Conservation (phyloP, 2,888 invertebrate species). For the Trachelus tabidus region DNA sequence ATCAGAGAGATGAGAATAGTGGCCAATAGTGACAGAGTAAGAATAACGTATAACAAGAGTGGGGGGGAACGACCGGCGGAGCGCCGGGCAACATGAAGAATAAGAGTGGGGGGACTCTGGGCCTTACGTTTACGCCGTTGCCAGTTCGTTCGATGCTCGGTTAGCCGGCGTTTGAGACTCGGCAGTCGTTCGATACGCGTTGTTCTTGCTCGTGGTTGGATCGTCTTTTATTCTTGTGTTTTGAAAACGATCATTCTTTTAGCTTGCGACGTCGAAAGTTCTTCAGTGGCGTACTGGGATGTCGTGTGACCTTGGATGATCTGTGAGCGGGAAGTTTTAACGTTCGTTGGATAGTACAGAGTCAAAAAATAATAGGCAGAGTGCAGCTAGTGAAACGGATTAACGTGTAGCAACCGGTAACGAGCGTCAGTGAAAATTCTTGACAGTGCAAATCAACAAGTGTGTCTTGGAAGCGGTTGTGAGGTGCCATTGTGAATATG, state of each 20-base stretch:
- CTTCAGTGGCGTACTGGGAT: background rate
- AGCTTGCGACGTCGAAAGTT: background rate
- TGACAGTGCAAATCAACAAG: constrained; percentile 38
- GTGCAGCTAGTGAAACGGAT: background rate
- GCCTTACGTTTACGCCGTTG: constrained; percentile 48
- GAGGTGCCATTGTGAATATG: background rate
- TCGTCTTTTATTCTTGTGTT: background rate
- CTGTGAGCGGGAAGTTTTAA: background rate
- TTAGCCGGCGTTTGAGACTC: constrained; percentile 29
- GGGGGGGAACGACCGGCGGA: background rate
- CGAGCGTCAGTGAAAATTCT: background rate
- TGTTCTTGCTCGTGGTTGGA: background rate
- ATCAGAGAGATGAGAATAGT: background rate
- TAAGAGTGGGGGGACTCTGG: constrained; percentile 24
- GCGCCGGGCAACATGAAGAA: background rate
- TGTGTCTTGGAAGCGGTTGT: constrained; percentile 19
- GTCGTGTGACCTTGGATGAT: background rate
- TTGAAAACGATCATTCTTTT: background rate
- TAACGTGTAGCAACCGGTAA: background rate
- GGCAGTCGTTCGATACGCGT: constrained; percentile 34
- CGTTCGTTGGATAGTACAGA: background rate
- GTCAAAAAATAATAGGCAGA: background rate
- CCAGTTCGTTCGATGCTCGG: constrained; percentile 39
- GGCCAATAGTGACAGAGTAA: background rate
- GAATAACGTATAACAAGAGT: background rate